Conservation (phyloP, 2,113 vertebrate species). For the Hippocampus mohnikei region DNA sequence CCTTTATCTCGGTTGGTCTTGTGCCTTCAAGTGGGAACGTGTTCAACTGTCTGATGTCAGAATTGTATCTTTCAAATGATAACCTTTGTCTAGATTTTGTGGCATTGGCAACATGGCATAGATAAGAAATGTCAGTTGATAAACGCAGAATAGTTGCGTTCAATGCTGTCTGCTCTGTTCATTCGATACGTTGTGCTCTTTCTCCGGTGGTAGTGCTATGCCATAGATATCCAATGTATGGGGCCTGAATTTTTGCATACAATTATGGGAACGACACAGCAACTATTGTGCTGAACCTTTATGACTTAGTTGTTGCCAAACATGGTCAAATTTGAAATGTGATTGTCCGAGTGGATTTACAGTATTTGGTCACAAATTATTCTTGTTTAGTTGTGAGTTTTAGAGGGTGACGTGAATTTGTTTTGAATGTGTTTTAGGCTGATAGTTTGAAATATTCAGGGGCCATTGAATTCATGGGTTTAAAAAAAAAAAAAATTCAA, state of each 20-base stretch:
- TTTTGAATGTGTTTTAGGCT: constrained; percentile 21
- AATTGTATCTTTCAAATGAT: constrained; percentile 26
- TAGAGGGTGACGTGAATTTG: constrained; percentile 26
- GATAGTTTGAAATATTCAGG: constrained; percentile 26
- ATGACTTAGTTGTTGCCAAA: constrained; percentile 18
- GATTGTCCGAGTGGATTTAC: constrained; percentile 13
- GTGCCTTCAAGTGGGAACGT: constrained; percentile 15
- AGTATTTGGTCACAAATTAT: constrained; percentile 36
- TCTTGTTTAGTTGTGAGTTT: constrained; percentile 24
- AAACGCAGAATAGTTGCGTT: constrained; percentile 25
- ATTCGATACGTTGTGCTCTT: constrained; percentile 41
- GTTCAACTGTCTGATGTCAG: constrained; percentile 18
- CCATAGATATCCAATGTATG: constrained; percentile 34
- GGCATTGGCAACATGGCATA: constrained; percentile 29
- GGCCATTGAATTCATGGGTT: constrained; percentile 25
- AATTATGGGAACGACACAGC: constrained; percentile 27
- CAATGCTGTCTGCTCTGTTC: constrained; percentile 30
- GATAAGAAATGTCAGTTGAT: constrained; percentile 24
- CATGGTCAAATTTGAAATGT: constrained; percentile 30
- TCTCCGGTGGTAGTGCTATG: constrained; percentile 28
- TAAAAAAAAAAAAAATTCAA: constrained; percentile 15
- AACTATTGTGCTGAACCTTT: constrained; percentile 22
- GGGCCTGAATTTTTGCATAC: constrained; percentile 29
- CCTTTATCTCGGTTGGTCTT: constrained; percentile 13
- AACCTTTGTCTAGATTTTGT: constrained; percentile 23